Base-by-base conservation (phyloP, 30 jellyfish, hydroid and myxozoan species). In the Catostylus mosaicus region DNA sequence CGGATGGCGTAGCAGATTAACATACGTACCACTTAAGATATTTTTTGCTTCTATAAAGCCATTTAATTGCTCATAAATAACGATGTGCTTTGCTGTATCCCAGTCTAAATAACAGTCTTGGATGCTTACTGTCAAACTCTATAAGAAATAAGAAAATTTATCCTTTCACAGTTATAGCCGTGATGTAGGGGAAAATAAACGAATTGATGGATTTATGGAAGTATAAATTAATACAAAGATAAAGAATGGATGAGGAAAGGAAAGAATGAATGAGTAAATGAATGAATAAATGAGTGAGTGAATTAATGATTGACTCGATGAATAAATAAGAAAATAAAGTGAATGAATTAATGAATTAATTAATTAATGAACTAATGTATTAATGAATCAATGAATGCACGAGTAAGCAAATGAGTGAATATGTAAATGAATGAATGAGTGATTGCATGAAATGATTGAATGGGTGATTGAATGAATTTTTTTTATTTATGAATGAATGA, bases 71-170 rank as follows among this genome's bases (percentile, higher is more conserved):
- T 84, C 95, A 46, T 69, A 73, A 0, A 84, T 48, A 20, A 73
- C 81, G 89, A 84, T 84, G 29, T 84, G 95, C 66, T 48, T 84
- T 31, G 95, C 50, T 1, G 89, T 66, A 51, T 73, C 60, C 95
- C 95, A 84, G 20, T 75, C 83, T 11, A 73, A 23, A 20, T 34
- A 24, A 56, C 79, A 62, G n/a, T 84, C 88, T 31, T 61, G 95
- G 26, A 84, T 66, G 78, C 95, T 84, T 23, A 84, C 78, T n/a
- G 95, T 84, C 84, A 84, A 62, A 22, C 74, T 63, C 95, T 84
- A 74, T 2, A 48, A 48, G 20, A 48, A 4, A 27, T 23, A 48
- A 16, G 20, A 16, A 16, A 16, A 9, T 3, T 48, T 8, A 2
- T 16, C 20, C 24, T 4, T 2, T 48, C 1, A 16, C 63, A 3